Conservation (phyloP, 2,888 invertebrate genomes). For the Drosophila nr. fundita region DNA sequence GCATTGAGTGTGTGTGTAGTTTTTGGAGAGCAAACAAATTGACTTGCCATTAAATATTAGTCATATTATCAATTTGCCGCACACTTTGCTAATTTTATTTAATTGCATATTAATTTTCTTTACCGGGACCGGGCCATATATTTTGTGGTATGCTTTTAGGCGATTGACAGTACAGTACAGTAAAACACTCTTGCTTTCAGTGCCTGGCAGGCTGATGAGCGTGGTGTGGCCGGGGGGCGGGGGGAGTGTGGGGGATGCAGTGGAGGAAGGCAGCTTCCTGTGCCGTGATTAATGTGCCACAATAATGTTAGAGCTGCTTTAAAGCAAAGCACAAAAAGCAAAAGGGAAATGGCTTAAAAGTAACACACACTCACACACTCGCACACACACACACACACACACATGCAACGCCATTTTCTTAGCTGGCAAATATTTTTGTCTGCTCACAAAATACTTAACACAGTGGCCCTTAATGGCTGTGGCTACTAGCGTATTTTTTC, state of each 20-base stretch:
- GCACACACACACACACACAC: conserved; percentile 23
- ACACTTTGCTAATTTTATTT: conserved; percentile 70
- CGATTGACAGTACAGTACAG: conserved; percentile 62
- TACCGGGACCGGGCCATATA: conserved; percentile 31
- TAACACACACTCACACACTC: conserved; percentile 41
- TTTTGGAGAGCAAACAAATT: conserved; percentile 60
- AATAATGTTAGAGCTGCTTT: conserved; percentile 72
- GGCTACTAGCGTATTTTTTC: conserved; percentile 51
- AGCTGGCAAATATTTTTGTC: conserved; percentile 74
- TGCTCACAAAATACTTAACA: conserved; percentile 73
- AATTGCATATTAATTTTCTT: conserved; percentile 75
- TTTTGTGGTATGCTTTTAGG: conserved; percentile 63
- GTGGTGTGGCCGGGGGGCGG: not conserved
- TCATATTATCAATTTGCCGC: conserved; percentile 67
- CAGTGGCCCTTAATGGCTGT: conserved; percentile 70
- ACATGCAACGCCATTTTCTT: conserved; percentile 55
- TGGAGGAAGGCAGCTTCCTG: conserved; percentile 61
- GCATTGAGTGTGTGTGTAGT: conserved; percentile 15
- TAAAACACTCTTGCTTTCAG: conserved; percentile 77
- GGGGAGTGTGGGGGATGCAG: not conserved
- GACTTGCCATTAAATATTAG: conserved; percentile 69
- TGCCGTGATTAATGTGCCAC: conserved; percentile 72
- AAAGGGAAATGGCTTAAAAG: conserved; percentile 68
- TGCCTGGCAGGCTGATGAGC: conserved; percentile 40
- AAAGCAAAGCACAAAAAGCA: conserved; percentile 53